Percentiles rank a stretch among this genome's conserved stretches.
These are phyloP conservation scores for Malurus elegans DNA, from an alignment of 2,113 vertebrate species.

Conservation along the genomic window DNA sequence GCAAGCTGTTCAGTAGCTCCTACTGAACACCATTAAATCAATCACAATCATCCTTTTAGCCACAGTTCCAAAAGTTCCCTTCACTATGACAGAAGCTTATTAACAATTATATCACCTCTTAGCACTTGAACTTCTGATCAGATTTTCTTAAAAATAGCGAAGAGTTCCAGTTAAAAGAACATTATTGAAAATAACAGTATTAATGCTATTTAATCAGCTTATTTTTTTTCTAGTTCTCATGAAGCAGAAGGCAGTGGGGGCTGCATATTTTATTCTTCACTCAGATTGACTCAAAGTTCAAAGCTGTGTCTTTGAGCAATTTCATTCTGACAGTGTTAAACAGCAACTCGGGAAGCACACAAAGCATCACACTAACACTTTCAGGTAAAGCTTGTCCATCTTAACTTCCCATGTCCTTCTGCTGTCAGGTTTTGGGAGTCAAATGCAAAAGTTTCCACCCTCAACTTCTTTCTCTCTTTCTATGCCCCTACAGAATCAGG, in stretches of 20 bases:
- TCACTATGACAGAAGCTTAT: neutral
- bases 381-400: neutral
- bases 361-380: neutral
- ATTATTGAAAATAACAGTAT: neutral
- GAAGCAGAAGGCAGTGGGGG: neutral
- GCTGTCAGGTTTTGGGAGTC: neutral
- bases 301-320: neutral
- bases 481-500: neutral
- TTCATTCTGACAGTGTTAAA: neutral
- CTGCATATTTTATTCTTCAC: neutral
- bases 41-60: neutral
- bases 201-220: neutral
- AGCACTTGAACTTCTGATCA: slow-evolving; percentile 34
- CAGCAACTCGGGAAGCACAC: neutral
- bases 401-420: neutral
- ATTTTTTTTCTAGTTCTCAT: neutral
- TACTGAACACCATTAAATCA: neutral
- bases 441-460: neutral
- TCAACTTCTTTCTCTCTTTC: neutral
- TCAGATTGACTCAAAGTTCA: neutral
- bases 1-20: neutral
- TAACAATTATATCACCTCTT: neutral
- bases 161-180: neutral
- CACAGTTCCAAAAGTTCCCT: neutral
- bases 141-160: slow-evolving; percentile 22